A percentile compares a stretch with the other conserved stretches of the same genome.
These are phyloP conservation scores for Peromyscus eremicus DNA, from an alignment of 2,797 vertebrate genomes.

Conservation along the genomic window DNA sequence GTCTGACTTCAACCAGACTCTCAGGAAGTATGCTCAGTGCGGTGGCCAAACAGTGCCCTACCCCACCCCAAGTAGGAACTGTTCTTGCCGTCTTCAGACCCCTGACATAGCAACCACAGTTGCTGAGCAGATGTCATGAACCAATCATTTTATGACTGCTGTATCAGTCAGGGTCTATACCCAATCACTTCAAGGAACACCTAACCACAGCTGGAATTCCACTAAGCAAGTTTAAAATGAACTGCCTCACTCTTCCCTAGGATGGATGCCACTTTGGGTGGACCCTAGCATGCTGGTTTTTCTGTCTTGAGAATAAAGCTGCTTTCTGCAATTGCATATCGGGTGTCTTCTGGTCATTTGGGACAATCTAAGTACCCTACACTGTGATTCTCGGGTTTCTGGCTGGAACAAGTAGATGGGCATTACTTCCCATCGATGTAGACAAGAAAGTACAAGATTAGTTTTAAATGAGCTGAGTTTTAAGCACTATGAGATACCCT, in stretches of 20 bases:
- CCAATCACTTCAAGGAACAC: not conserved
- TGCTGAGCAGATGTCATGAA: not conserved
- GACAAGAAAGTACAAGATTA: conserved; percentile 7
- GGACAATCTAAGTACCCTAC: not conserved
- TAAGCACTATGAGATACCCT: not conserved
- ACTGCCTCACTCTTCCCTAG: not conserved
- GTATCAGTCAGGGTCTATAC: not conserved
- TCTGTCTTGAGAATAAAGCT: not conserved
- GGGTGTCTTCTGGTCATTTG: not conserved
- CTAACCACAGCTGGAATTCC: not conserved
- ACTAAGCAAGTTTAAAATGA: not conserved
- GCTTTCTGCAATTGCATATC: not conserved
- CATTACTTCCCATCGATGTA: not conserved
- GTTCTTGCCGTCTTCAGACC: not conserved
- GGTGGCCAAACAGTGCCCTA: not conserved
- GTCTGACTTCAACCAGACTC: not conserved
- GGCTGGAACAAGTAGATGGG: not conserved
- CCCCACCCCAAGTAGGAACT: not conserved
- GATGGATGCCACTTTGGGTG: not conserved
- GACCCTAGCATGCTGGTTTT: not conserved
- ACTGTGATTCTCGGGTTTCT: not conserved
- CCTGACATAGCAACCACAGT: not conserved
- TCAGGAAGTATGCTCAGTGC: not conserved
- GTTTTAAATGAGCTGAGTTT: not conserved
- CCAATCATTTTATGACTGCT: not conserved